Evolutionary conservation across 2,888 invertebrate genomes (phyloP), one percentile per base, ranked within the genome.

Genomic region (Himalopsyche japonica): DNA sequence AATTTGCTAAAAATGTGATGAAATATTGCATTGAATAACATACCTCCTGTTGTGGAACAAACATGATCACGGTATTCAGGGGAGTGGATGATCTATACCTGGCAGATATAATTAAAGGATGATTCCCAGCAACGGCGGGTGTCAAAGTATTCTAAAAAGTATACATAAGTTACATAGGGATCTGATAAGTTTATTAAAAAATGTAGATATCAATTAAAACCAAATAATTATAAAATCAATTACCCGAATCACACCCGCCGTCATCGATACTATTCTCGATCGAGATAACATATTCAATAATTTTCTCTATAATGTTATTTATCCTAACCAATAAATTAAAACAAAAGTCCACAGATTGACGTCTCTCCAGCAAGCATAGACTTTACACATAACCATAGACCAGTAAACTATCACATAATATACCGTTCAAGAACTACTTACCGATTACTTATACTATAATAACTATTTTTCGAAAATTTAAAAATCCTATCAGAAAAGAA

Each of bases 21-120:
- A 48, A 79, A 82, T 34, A 48, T 70, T 80, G 47, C 57, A 48
- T 32, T 48, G 6, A 49, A 20, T 49, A 30, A 37, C 18, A 57
- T 91, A 96, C 98, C 94, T 99, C 99, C 93, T 99, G 99, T 90
- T 99, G 99, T 4, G 99, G 99, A 30, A 99, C 99, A 93, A 99
- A 99, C 95, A 99, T 95, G 83, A 99, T 92, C 86, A 97, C 92
- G 8, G 98, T 98, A 91, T 99, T 99, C 76, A 98, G 91, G 0
- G 98, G 98, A 10, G 96, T 96, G 24, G 94, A 93, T 10, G 94
- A 93, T 47, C 92, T 90, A 88, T 89, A 88, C 88, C 92, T 84
- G 3, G 83, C 76, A n/a, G 86, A 48, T 43, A 85, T 82, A 5
- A 87, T 76, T 15, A 84, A 81, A 1, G 86, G 37, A 3, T 82